Evolutionary conservation across 2,797 vertebrate species (phyloP).

Genomic region (Crotalus adamanteus): DNA sequence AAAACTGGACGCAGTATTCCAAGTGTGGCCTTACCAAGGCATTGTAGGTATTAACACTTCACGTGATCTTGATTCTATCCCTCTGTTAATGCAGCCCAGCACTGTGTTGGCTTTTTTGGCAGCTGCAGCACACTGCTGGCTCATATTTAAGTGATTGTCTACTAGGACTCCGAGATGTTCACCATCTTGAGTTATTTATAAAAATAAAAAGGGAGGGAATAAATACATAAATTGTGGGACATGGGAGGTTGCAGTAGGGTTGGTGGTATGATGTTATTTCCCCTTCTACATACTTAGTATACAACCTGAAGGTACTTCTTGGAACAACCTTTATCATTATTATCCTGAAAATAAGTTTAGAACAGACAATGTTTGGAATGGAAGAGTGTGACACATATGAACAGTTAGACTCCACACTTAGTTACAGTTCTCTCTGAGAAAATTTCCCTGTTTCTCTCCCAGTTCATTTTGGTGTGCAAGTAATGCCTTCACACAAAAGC

Average conservation of each 20-base stretch:
- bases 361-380: background rate
- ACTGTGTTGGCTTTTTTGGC: too few relatives aligned
- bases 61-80: too few relatives aligned
- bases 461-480: background rate
- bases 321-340: background rate
- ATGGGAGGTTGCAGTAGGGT: background rate
- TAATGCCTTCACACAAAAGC: background rate
- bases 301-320: background rate
- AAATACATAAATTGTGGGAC: background rate
- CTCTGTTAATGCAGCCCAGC: too few relatives aligned
- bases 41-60: too few relatives aligned
- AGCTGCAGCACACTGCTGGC: too few relatives aligned
- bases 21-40: too few relatives aligned
- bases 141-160: too few relatives aligned
- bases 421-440: too few relatives aligned
- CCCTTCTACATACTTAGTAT: background rate
- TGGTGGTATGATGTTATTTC: background rate
- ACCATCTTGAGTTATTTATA: background rate
- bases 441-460: too few relatives aligned
- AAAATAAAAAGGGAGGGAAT: background rate
- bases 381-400: background rate
- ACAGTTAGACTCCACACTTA: background rate
- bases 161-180: background rate
- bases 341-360: background rate
- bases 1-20: too few relatives aligned